A percentile compares a stretch with the other conserved stretches of the same genome.
Conservation (phyloP, 2,113 vertebrate species). For the Tetrax tetrax region DNA sequence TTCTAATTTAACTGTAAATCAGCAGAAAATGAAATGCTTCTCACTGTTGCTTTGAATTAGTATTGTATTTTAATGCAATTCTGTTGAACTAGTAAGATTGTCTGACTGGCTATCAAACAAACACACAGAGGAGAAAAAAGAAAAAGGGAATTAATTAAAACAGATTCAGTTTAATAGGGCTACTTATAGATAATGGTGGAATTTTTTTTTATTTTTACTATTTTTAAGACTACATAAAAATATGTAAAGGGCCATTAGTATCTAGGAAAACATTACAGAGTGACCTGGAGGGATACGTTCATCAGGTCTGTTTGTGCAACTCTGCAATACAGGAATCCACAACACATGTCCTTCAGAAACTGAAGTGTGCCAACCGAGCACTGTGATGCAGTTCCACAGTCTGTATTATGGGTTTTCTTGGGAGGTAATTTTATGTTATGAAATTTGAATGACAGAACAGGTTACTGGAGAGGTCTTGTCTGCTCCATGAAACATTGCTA, state of each 20-base stretch:
- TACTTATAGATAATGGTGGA: not conserved
- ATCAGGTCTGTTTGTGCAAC: not conserved
- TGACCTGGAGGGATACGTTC: not conserved
- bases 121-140: not conserved
- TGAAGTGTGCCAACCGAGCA: accelerated
- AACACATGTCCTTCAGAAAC: not conserved
- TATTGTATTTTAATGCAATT: not conserved
- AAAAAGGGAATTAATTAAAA: not conserved
- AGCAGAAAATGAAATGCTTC: not conserved
- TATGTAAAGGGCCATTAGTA: not conserved
- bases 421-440: not conserved
- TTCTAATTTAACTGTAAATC: not conserved
- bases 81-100: not conserved
- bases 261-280: not conserved
- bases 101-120: not conserved
- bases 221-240: not conserved
- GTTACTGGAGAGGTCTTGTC: not conserved
- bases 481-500: not conserved
- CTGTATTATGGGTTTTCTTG: not conserved
- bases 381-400: not conserved
- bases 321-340: not conserved
- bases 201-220: not conserved
- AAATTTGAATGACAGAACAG: not conserved
- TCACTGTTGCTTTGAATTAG: not conserved
- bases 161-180: not conserved